These are phyloP conservation scores for Nephotettix cincticeps DNA, from an alignment of 1,140 invertebrate genomes.

Conservation along the genomic window DNA sequence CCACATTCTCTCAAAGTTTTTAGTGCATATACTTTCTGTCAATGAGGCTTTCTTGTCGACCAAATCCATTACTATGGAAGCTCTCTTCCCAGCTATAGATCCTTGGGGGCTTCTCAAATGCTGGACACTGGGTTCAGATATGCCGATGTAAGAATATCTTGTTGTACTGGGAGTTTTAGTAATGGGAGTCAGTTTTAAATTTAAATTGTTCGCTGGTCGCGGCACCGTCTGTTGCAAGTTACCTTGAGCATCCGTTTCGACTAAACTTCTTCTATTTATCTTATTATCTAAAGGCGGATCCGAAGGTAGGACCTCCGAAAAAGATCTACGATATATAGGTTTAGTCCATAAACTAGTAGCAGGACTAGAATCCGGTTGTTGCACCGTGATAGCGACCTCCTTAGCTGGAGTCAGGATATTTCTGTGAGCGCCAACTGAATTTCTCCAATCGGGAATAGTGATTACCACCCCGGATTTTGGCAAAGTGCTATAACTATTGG, in stretches of 20 bases:
- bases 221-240: conserved; percentile 32
- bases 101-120: conserved; percentile 43
- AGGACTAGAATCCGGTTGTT: conserved; percentile 31
- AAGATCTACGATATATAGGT: conserved; percentile 50
- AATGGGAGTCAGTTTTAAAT: conserved; percentile 37
- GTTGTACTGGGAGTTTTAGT: conserved; percentile 32
- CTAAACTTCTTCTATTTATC: conserved; percentile 55
- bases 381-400: conserved; percentile 43
- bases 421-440: conserved; percentile 42
- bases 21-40: conserved; percentile 39
- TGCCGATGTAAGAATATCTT: conserved; percentile 60
- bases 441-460: conserved; percentile 53
- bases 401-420: conserved; percentile 60
- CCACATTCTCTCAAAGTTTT: conserved; percentile 71
- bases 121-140: conserved; percentile 46
- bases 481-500: conserved; percentile 49
- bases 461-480: conserved; percentile 54
- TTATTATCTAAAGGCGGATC: conserved; percentile 47
- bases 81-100: not conserved
- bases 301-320: conserved; percentile 51
- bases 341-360: conserved; percentile 29
- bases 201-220: conserved; percentile 37
- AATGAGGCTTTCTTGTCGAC: conserved; percentile 23
- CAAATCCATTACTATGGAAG: conserved; percentile 23
- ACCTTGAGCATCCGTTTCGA: conserved; percentile 56